These are phyloP conservation scores for Pectinophora gossypiella DNA, from an alignment of 1,140 invertebrate genomes.

Conservation along the genomic window DNA sequence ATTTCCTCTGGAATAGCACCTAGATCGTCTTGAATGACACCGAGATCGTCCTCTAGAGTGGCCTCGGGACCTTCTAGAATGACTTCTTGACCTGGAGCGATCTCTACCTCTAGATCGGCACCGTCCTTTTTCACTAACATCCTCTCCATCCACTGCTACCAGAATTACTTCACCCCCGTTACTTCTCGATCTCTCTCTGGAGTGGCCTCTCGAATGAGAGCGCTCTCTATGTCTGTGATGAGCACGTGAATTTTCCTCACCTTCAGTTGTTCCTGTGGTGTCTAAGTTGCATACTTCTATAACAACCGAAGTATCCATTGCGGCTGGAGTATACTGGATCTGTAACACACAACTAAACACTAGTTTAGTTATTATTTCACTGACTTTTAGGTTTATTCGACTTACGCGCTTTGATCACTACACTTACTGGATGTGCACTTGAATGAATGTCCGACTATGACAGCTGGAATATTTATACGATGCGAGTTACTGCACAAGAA, in stretches of 20 bases:
- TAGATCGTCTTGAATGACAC: neutral
- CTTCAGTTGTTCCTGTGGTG: neutral
- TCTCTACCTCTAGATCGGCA: neutral
- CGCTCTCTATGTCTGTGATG: neutral
- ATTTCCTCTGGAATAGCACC: neutral
- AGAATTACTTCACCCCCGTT: neutral
- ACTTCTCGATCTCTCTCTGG: neutral
- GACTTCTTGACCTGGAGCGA: neutral
- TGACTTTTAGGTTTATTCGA: too few relatives aligned
- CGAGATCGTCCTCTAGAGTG: constrained; percentile 4
- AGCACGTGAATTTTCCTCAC: neutral
- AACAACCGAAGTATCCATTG: neutral
- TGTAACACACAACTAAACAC: neutral
- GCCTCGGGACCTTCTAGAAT: constrained; percentile 1
- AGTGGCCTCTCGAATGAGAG: neutral
- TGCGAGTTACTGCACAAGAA: too few relatives aligned
- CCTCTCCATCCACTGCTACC: neutral
- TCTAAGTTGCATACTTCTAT: neutral
- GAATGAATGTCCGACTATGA: too few relatives aligned
- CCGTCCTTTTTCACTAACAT: neutral
- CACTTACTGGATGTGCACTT: too few relatives aligned
- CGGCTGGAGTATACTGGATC: neutral
- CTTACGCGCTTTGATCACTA: too few relatives aligned
- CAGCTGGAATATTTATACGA: too few relatives aligned
- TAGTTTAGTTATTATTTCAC: too few relatives aligned